Percentiles rank a stretch among this genome's conserved stretches.
These are phyloP conservation scores for Scaptomyza graminum DNA, from an alignment of 1,140 invertebrate species.

Conservation along the genomic window DNA sequence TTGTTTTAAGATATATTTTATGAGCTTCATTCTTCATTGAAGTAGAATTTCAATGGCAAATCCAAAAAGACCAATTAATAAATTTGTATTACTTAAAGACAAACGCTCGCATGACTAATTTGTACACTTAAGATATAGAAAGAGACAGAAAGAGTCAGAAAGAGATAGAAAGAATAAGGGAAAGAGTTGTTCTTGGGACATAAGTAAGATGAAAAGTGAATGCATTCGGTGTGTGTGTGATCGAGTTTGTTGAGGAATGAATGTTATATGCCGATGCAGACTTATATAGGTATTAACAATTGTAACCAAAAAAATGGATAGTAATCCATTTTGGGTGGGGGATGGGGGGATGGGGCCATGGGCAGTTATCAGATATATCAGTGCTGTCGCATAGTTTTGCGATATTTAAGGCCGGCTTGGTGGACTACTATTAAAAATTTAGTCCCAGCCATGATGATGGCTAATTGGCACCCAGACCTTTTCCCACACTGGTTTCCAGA, in stretches of 20 bases:
- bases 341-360: slow-evolving; percentile 12
- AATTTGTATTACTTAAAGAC: slow-evolving; percentile 74
- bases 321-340: slow-evolving; percentile 4
- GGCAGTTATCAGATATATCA: slow-evolving; percentile 75
- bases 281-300: slow-evolving; percentile 52
- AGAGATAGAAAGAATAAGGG: neutral
- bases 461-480: slow-evolving; percentile 89
- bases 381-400: slow-evolving; percentile 69
- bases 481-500: slow-evolving; percentile 91
- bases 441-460: slow-evolving; percentile 86
- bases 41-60: slow-evolving; percentile 55
- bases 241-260: slow-evolving; percentile 4
- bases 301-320: slow-evolving; percentile 31
- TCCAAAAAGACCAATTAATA: slow-evolving; percentile 45
- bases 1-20: slow-evolving; percentile 27
- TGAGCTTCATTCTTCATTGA: slow-evolving; percentile 47
- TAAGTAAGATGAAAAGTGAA: slow-evolving; percentile 30
- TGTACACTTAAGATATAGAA: slow-evolving; percentile 70
- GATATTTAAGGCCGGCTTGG: slow-evolving; percentile 18
- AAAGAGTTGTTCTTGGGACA: neutral
- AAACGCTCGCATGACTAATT: slow-evolving; percentile 80
- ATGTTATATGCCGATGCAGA: slow-evolving; percentile 16
- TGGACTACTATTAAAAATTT: slow-evolving; percentile 46
- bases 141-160: slow-evolving; percentile 9
- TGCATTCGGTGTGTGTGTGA: slow-evolving; percentile 32